Conservation (phyloP, 2,888 invertebrate species). For the Cephus runcator region DNA sequence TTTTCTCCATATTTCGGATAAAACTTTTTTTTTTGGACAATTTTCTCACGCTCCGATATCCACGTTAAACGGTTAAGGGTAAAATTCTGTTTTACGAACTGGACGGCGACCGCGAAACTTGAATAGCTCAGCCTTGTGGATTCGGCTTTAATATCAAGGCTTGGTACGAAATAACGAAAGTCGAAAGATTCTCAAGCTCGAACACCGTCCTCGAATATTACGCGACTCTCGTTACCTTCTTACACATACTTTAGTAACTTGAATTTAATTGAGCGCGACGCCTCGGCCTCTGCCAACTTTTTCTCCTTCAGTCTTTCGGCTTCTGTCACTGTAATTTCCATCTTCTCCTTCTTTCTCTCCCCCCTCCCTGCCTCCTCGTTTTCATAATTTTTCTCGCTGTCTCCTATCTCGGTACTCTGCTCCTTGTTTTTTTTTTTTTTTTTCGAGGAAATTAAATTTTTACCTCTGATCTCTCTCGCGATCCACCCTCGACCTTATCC, state of each 20-base stretch:
- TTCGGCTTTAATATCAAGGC: too few species aligned
- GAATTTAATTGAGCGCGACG: slow-evolving; percentile 11
- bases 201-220: slow-evolving; percentile 7
- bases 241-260: slow-evolving; percentile 23
- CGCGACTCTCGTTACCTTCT: slow-evolving; percentile 22
- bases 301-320: not conserved
- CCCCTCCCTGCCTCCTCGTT: not conserved
- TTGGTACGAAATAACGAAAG: not conserved
- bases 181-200: not conserved
- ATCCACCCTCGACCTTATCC: not conserved
- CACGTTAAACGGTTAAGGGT: too few species aligned
- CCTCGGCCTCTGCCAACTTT: not conserved
- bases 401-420: not conserved
- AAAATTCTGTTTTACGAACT: too few species aligned
- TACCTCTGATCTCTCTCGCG: not conserved
- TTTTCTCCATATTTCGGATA: not conserved
- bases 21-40: too few species aligned
- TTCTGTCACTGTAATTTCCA: not conserved
- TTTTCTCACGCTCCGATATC: too few species aligned
- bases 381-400: not conserved
- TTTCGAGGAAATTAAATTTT: not conserved
- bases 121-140: too few species aligned
- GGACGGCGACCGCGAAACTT: too few species aligned
- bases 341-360: not conserved
- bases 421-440: not conserved